Evolutionary conservation across 2,797 vertebrate genomes (phyloP), one percentile per base, ranked within the genome.

Genomic region (Sebastes iracundus): DNA sequence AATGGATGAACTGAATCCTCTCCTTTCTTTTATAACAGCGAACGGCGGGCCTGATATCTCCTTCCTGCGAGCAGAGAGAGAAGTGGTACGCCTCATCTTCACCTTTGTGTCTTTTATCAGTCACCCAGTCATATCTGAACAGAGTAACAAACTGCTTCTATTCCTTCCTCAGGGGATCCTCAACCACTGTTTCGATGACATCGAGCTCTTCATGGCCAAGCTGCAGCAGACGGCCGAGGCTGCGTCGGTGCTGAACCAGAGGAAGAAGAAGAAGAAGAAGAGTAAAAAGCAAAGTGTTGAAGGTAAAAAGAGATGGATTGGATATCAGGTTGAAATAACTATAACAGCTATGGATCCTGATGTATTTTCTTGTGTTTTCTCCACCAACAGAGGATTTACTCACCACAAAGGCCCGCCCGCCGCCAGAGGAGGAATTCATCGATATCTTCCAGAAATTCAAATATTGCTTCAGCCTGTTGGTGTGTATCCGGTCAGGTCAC

Each of bases 131-230:
- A 22, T 2, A 10, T 23, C 20, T 4, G 11, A 27, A 13, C 64
- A 6, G 38, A 6, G 3, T 64, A 55, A 79, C 35, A 38, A 77
- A 52, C 30, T 11, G 32, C 33, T 32, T 75, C 16, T 38, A 38
- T 78, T 18, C n/a, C 14, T 42, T 27, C 68, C 42, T 72, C 88
- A 98, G 97, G 95, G 94, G n/a, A 95, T 98, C 69, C 94, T 98
- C 79, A 98, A 98, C 84, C 97, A 96, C 85, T 96, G 97, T 56
- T 97, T 98, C 3, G 97, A 97, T 2, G 97, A 98, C 82, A 96
- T 98, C 3, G 97, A 98, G 92, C 64, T 6, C 53, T 96, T 98
- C 74, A 96, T 98, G 86, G 93, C 79, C 2, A 97, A 95, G 75
- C 93, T 98, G 78, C 97, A 98, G 94, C 96, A 97, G 90, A 94